Conservation (phyloP, 2,113 vertebrate genomes). For the Raja brachyura region DNA sequence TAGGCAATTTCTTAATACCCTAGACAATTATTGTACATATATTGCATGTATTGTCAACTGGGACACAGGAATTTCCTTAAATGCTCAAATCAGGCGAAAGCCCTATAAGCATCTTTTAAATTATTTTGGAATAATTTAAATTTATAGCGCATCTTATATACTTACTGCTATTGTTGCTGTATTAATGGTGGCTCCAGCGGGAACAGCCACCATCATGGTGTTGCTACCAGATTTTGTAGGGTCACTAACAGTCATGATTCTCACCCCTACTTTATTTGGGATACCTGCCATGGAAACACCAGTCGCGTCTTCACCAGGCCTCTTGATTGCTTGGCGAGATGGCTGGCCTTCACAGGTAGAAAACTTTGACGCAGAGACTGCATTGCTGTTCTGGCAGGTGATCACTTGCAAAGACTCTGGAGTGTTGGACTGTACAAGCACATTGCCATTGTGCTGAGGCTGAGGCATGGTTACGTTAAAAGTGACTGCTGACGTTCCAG, state of each 20-base stretch:
- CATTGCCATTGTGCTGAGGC: constrained; percentile 26
- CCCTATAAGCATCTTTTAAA: not conserved
- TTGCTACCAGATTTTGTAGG: constrained; percentile 37
- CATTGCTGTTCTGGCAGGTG: constrained; percentile 21
- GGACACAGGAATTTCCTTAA: not conserved
- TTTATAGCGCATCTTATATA: not conserved
- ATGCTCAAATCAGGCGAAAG: not conserved
- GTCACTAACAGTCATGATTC: constrained; percentile 36
- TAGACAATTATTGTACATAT: not conserved
- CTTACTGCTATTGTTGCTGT: constrained; percentile 36
- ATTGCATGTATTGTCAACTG: not conserved
- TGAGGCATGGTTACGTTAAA: constrained; percentile 26
- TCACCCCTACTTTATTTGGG: constrained; percentile 40
- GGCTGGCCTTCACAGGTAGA: not conserved
- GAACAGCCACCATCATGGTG: constrained; percentile 36
- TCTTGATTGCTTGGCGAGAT: constrained; percentile 36
- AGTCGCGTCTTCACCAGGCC: constrained; percentile 36
- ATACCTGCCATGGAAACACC: constrained; percentile 26
- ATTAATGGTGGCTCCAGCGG: constrained; percentile 32
- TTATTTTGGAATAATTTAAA: not conserved
- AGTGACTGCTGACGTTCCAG: constrained; percentile 36
- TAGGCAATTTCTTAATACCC: not conserved
- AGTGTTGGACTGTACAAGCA: constrained; percentile 26
- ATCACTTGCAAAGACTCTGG: not conserved
- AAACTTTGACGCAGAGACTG: constrained; percentile 4